Base-by-base conservation (phyloP, 2,888 invertebrate genomes). In the Polydrusus tereticollis region DNA sequence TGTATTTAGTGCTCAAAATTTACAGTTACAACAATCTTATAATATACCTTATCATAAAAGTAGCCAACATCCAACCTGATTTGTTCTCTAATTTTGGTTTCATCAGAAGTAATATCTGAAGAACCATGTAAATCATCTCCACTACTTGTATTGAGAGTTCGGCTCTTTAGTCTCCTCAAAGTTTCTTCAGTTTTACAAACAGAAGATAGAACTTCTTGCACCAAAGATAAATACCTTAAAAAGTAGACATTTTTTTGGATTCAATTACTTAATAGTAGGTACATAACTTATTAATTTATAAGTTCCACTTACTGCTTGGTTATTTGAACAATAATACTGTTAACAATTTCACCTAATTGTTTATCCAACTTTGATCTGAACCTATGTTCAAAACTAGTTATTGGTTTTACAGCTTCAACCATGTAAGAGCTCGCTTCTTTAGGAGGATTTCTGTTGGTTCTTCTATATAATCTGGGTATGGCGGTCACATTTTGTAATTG, bases 141-240 rank as follows among this genome's bases (percentile, higher is more conserved):
- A 36, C n/a, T n/a, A n/a, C 69, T 69, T 5, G 55, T 45, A 66
- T 63, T 66, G 14, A 50, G 8, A 12, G 70, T 84, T 59, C 78
- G 80, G 66, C 85, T 83, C 86, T 97, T 97, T 82, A 99, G 87
- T 79, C 97, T 90, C 82, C 95, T 90, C 76, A 99, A 86, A 67
- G 97, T 97, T 83, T 98, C 97, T 83, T 98, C 98, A 78, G 98
- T 98, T 87, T 94, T 96, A 84, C 95, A 94, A 8, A 98, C 97
- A 0, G 97, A 97, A 52, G 93, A 94, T 74, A 99, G 86, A 1
- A 98, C 96, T 85, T 97, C 96, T 80, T 90, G 90, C 14, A 97
- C 95, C 72, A 93, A 90, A 78, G 87, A 88, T 81, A 89, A 89
- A 85, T 94, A 94, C 79, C 88, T 89, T 73, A 16, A 82, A 77